These are phyloP conservation scores for Blennius ocellaris DNA, from an alignment of 2,113 vertebrate genomes.

Conservation along the genomic window DNA sequence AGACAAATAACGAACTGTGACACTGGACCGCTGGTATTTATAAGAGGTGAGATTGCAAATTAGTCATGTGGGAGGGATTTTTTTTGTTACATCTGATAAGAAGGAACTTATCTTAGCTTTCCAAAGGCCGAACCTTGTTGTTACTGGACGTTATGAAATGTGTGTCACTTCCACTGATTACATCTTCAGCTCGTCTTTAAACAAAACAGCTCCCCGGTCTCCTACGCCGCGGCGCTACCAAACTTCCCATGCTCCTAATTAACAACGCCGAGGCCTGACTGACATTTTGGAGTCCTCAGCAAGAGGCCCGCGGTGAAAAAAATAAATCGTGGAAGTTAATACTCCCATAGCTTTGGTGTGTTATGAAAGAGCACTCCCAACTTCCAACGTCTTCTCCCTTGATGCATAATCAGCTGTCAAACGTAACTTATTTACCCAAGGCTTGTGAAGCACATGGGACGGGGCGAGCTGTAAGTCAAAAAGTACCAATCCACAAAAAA, in stretches of 20 bases:
- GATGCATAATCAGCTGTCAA: conserved; percentile 73
- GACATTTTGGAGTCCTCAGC: conserved; percentile 55
- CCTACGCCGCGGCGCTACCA: conserved; percentile 13
- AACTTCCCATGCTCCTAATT: conserved; percentile 42
- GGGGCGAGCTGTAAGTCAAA: conserved; percentile 60
- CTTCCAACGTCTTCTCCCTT: conserved; percentile 60
- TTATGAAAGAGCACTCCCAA: conserved; percentile 62
- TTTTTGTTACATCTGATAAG: conserved; percentile 22
- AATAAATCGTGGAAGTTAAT: conserved; percentile 67
- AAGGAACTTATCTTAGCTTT: background rate
- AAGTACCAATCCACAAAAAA: conserved; percentile 56
- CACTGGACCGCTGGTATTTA: background rate
- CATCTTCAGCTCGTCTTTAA: conserved; percentile 23
- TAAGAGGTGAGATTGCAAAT: conserved; percentile 5
- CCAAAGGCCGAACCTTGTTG: background rate
- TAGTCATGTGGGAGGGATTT: background rate
- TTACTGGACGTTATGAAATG: conserved; percentile 26
- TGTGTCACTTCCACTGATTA: conserved; percentile 41
- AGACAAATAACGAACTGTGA: background rate
- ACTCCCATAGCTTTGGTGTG: conserved; percentile 67
- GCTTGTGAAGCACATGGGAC: conserved; percentile 61
- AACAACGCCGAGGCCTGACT: conserved; percentile 41
- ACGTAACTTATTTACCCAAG: conserved; percentile 67
- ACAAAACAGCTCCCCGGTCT: conserved; percentile 20
- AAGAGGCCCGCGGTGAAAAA: conserved; percentile 39